Evolutionary conservation across 2,888 invertebrate species (phyloP), one percentile per base, ranked within the genome.

Genomic region (Ischnus inquisitorius): DNA sequence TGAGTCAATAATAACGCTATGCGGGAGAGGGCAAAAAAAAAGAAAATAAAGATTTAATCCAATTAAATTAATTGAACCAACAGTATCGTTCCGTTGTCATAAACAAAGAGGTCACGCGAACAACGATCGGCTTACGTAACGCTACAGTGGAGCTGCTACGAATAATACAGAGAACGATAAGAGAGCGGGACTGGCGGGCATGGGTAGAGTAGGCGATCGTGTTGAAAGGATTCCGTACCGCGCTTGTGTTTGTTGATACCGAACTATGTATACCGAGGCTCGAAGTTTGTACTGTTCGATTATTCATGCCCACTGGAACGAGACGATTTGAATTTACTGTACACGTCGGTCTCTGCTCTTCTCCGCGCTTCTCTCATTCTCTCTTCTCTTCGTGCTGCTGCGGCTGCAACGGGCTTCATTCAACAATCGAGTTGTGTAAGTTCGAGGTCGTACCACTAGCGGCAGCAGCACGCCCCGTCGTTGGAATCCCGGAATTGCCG

Each of bases 221-320:
- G 68, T 75, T 72, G 79, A 75, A 69, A 69, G 69, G 69, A 75
- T 62, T 25, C 57, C 75, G 34, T 48, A 75, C 34, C 28, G 34
- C 34, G 34, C 34, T 34, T 68, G 69, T 39, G 69, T 43, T 34
- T 19, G 54, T 60, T 64, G 68, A 54, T 51, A 48, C 60, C 41
- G 57, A 43, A 64, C 39, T 57, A 10, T 46, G 46, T n/a, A 46
- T 46, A n/a, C 14, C 25, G 14, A 25, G n/a, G 22, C 2, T 39
- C 43, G 4, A 46, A 41, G 28, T 43, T 62, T 22, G 46, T 25
- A 43, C 65, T 54, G 62, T 60, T 62, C 76, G 83, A 87, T 87
- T 87, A 86, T 88, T 87, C 85, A 76, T 71, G 81, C 60, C 82
- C 86, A 84, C 82, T 89, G 79, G 75, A 54, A 79, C 83, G 87